A percentile compares a stretch with the other conserved stretches of the same genome.
phyloP scores from a whole-genome alignment of 2,888 invertebrate genomes.

The Orgyia antiqua region DNA sequence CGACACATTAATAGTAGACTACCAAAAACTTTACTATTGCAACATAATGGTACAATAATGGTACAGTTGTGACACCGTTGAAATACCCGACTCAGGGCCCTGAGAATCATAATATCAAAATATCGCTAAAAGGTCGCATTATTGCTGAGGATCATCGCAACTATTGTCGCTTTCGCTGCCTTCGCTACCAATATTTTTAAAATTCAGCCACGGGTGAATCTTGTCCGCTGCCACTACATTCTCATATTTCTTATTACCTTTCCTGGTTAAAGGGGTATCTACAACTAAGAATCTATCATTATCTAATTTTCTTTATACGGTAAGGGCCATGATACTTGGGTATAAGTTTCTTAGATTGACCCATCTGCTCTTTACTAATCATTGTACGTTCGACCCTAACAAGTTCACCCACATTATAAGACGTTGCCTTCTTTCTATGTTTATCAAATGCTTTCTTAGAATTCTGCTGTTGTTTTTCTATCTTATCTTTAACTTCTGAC shows the following conservation, averaged over 20 bases:
- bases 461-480: constrained; percentile 2
- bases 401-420: not conserved
- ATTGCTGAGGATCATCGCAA: too few species aligned
- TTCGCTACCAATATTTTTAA: not conserved
- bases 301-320: not conserved
- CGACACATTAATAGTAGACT: too few species aligned
- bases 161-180: too few species aligned
- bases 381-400: not conserved
- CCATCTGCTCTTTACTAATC: not conserved
- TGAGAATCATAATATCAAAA: too few species aligned
- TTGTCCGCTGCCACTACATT: not conserved
- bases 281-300: constrained; percentile 1
- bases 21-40: too few species aligned
- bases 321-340: constrained; percentile 1
- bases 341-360: not conserved
- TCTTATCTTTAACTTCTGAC: constrained; percentile 1
- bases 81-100: too few species aligned
- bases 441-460: not conserved
- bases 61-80: too few species aligned
- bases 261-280: not conserved
- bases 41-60: too few species aligned
- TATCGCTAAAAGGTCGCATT: too few species aligned
- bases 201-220: constrained; percentile 1
- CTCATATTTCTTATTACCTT: not conserved
- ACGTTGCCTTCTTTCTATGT: not conserved